Conservation (phyloP, 2,113 vertebrate genomes). For the Empidonax traillii region DNA sequence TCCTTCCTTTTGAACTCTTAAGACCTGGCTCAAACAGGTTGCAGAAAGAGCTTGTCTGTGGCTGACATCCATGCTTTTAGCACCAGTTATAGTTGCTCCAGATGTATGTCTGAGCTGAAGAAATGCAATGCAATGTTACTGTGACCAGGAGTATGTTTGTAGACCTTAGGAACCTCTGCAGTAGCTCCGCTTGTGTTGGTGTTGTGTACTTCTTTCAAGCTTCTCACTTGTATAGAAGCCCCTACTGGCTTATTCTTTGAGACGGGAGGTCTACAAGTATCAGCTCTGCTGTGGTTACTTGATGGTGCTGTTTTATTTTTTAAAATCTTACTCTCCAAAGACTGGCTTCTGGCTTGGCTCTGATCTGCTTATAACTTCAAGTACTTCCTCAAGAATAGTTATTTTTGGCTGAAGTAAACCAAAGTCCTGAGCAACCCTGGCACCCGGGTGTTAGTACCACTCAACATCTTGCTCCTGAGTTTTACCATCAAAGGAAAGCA, state of each 20-base stretch:
- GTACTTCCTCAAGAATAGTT: neutral
- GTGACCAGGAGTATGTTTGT: neutral
- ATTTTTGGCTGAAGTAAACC: neutral
- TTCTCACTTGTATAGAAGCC: neutral
- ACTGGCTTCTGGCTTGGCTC: neutral
- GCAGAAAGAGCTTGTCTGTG: neutral
- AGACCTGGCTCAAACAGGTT: neutral
- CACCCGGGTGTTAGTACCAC: neutral
- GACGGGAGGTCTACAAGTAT: neutral
- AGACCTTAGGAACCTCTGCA: neutral
- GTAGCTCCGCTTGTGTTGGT: neutral
- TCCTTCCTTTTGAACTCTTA: neutral
- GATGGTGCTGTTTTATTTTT: neutral
- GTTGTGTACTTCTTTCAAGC: neutral
- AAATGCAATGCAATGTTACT: accelerated
- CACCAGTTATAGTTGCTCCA: neutral
- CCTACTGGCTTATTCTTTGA: neutral
- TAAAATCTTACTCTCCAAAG: neutral
- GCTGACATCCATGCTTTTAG: neutral
- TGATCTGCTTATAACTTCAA: neutral
- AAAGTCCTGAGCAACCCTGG: neutral
- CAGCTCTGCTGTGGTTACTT: neutral
- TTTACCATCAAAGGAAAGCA: neutral
- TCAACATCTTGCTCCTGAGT: neutral
- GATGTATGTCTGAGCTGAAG: neutral